Base-by-base conservation (phyloP, 2,113 vertebrate genomes). In the Coracopsis vasa region DNA sequence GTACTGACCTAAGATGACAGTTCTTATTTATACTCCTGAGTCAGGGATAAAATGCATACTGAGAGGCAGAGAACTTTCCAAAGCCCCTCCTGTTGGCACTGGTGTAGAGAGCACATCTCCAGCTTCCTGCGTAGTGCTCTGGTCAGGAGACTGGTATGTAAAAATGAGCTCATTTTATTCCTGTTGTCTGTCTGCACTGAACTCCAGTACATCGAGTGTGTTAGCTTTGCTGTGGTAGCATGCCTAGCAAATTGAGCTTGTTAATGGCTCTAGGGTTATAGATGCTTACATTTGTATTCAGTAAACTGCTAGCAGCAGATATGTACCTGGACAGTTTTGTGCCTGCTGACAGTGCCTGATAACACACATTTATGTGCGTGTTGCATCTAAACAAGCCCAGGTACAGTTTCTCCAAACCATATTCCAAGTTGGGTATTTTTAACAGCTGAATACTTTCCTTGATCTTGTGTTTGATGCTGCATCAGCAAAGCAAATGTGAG, bases 311-410 rank as follows among this genome's bases (percentile, higher is more conserved):
- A 72, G 61, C n/a, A 48, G 58, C 0, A 1, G 15, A 3, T 31
- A 4, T 9, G 27, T 65, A 15, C 28, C 41, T 58, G 47, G 41
- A 11, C 51, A 19, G 10, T 13, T 70, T 20, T 51, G 51, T 54
- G 53, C 69, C 47, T 60, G 44, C 58, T 50, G 60, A 7, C 28
- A 16, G 3, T 13, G 29, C 35, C 45, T 71, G 16, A 23, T 45
- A 28, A 21, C 11, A 13, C 4, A 4, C 0, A 1, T 41, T 14
- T 13, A 24, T 2, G 0, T 47, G 60, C 3, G 0, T 45, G 44
- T 53, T 23, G 3, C 29, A 54, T 65, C 48, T 78, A 3, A 70
- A 37, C 27, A 42, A 44, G 41, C 41, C 64, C 39, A 13, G 8
- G 12, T 50, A 23, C 10, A 10, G 7, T 31, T 48, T 41, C 28